Conservation (phyloP, 2,888 invertebrate species). For the Drosophila bunnanda region DNA sequence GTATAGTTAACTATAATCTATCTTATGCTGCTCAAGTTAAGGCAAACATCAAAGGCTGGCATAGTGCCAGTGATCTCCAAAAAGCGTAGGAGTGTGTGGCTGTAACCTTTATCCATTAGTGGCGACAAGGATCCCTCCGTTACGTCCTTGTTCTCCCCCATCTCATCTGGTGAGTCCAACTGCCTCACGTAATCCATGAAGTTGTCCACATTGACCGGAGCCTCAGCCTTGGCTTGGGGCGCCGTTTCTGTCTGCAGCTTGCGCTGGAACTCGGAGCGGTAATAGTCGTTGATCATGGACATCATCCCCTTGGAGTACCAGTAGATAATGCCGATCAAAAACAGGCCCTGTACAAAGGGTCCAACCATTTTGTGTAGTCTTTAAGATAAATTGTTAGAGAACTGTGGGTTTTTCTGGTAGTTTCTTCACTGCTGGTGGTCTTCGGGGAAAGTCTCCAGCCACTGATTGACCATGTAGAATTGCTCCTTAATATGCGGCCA, state of each 20-base stretch:
- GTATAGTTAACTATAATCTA: constrained; percentile 32
- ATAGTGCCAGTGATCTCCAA: constrained; percentile 54
- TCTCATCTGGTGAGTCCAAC: constrained; percentile 45
- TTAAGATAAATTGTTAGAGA: not conserved
- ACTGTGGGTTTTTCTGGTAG: not conserved
- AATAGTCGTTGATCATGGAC: constrained; percentile 90
- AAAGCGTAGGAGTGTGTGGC: constrained; percentile 43
- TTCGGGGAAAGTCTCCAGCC: constrained; percentile 81
- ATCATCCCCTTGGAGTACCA: constrained; percentile 87
- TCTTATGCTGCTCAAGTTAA: constrained; percentile 47
- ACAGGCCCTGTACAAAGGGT: constrained; percentile 87
- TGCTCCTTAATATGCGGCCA: constrained; percentile 90
- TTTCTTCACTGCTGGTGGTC: constrained; percentile 44
- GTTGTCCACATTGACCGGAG: constrained; percentile 65
- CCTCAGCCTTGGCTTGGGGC: constrained; percentile 30
- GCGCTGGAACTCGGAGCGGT: constrained; percentile 89
- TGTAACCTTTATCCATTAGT: not conserved
- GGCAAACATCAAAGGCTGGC: constrained; percentile 43
- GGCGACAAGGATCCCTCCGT: not conserved
- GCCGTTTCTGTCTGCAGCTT: constrained; percentile 64
- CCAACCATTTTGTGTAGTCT: constrained; percentile 87
- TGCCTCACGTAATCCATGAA: constrained; percentile 76
- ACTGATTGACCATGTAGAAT: constrained; percentile 86
- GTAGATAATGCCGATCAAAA: constrained; percentile 88
- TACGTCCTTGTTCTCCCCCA: not conserved